Evolutionary conservation across 2,113 vertebrate genomes (phyloP), one percentile per base, ranked within the genome.

Genomic region (Numenius arquata): DNA sequence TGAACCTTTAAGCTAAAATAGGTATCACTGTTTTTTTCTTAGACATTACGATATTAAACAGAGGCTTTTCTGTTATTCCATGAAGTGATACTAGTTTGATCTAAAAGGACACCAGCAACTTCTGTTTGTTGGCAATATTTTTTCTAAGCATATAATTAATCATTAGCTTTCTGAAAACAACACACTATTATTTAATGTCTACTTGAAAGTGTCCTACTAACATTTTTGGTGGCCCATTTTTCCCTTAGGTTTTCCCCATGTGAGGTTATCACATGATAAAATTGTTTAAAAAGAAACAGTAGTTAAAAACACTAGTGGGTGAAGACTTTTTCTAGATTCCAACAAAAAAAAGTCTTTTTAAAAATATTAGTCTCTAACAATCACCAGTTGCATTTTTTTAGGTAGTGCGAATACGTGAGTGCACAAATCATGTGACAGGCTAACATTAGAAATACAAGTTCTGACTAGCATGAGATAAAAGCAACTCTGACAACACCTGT

Each of bases 331-430:
- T 82, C 36, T 27, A 11, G 5, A 76, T 16, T 26, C 9, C 27
- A 76, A 79, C 79, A 34, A 4, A 78, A 70, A 48, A 52, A 52
- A 74, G 21, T 4, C 2, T 53, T 73, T 53, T 56, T 19, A 2
- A 27, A 43, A 75, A 65, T 5, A 52, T 29, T 34, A 17, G 9
- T 58, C 26, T 62, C 32, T 55, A 88, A 61, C 12, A 62, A 26
- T 45, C 16, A 34, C 14, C 36, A 76, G 48, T 4, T 86, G 40
- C 40, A 15, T 56, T 76, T 67, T 66, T 65, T 45, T 17, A 34
- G 12, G 52, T 11, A 26, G 22, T 1, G 6, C 67, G n/a, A 83
- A 91, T 29, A 56, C 0, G 0, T 15, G 12, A 83, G 41, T 16
- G n/a, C 12, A 40, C 32, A 81, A n/a, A 74, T 77, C 56, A 84